These are phyloP conservation scores for Lycaon pictus DNA, from an alignment of 2,113 vertebrate genomes.

Conservation along the genomic window DNA sequence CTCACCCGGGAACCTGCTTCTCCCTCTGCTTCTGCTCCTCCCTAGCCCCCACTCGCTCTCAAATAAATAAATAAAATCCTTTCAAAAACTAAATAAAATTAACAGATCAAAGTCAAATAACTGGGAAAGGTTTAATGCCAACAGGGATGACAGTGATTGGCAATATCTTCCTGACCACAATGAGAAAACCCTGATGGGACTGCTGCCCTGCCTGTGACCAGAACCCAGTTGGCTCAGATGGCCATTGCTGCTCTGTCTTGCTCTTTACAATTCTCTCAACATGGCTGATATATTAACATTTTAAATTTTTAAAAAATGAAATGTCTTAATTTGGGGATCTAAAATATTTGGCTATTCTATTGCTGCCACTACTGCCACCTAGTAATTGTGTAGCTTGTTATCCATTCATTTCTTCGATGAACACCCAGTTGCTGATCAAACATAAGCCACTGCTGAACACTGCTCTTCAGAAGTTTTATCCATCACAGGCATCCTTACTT, in stretches of 20 bases:
- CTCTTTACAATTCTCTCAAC: background rate
- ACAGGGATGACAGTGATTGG: background rate
- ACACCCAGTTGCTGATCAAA: background rate
- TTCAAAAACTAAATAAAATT: no score
- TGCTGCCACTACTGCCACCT: background rate
- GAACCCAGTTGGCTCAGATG: background rate
- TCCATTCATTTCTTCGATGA: background rate
- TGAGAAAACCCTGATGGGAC: background rate
- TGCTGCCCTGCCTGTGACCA: background rate
- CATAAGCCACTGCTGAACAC: fast-evolving
- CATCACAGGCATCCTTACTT: background rate
- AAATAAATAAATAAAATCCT: no score
- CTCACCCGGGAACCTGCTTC: no score
- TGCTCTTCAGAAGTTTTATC: background rate
- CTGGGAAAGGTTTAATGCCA: background rate
- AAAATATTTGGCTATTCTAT: background rate
- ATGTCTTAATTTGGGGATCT: background rate
- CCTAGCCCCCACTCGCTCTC: no score
- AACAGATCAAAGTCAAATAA: background rate
- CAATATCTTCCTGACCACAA: background rate
- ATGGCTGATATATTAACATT: background rate
- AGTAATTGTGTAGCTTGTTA: background rate
- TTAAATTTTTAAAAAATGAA: conserved; percentile 18
- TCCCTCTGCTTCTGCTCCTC: no score
- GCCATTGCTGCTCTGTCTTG: background rate